Evolutionary conservation across 1,140 invertebrate species (phyloP).

Genomic region (Hyphantria cunea): DNA sequence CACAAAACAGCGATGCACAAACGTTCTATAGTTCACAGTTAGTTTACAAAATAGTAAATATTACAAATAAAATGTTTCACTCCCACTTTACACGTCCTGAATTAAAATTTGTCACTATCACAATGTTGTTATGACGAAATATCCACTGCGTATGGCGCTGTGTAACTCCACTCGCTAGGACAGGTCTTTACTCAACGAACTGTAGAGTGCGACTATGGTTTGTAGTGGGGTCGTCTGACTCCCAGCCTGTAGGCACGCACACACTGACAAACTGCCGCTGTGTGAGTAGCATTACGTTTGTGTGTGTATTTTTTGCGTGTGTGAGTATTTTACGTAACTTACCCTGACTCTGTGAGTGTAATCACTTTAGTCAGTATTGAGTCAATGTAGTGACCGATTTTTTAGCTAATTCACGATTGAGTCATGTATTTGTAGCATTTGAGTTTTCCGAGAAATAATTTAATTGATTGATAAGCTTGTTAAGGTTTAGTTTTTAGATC

Average conservation of each 20-base stretch:
- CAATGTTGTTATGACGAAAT: slow-evolving; percentile 79
- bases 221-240: slow-evolving; percentile 77
- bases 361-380: slow-evolving; percentile 73
- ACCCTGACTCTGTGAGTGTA: slow-evolving; percentile 59
- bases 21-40: slow-evolving; percentile 58
- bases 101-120: slow-evolving; percentile 71
- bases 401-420: slow-evolving; percentile 76
- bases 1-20: slow-evolving; percentile 69
- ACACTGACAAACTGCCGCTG: slow-evolving; percentile 36
- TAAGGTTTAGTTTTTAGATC: slow-evolving; percentile 40
- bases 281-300: slow-evolving; percentile 43
- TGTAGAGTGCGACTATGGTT: slow-evolving; percentile 74
- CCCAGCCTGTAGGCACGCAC: slow-evolving; percentile 64
- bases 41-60: slow-evolving; percentile 55
- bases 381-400: slow-evolving; percentile 73
- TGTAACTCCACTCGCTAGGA: slow-evolving; percentile 61
- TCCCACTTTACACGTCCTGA: slow-evolving; percentile 74
- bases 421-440: slow-evolving; percentile 73
- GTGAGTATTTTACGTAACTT: slow-evolving; percentile 74
- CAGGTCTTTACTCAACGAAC: slow-evolving; percentile 60
- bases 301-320: slow-evolving; percentile 37
- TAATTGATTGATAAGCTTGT: slow-evolving; percentile 67
- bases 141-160: slow-evolving; percentile 62
- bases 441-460: slow-evolving; percentile 62
- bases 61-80: slow-evolving; percentile 51